Percentiles rank a stretch among this genome's conserved stretches.
phyloP scores from a whole-genome alignment of 2,113 vertebrate species.

The Fulmarus glacialis region DNA sequence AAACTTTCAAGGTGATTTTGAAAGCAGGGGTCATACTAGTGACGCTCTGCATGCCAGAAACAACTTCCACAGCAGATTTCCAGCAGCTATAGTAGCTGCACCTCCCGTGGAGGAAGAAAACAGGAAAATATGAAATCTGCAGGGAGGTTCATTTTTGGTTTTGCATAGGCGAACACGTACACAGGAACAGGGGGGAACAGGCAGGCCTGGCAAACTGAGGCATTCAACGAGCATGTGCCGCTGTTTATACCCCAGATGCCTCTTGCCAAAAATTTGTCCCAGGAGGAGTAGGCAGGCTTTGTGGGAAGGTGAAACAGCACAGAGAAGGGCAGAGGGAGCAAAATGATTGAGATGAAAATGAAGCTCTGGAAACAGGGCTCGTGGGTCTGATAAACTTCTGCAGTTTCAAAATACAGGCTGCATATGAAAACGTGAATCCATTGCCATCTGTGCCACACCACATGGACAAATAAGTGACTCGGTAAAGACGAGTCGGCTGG shows the following conservation, averaged over 20 bases:
- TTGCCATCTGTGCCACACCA: not conserved
- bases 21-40: not conserved
- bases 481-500: not conserved
- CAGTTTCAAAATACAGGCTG: not conserved
- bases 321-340: not conserved
- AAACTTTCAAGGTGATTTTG: not conserved
- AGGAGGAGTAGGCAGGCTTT: not conserved
- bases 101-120: not conserved
- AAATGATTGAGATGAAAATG: not conserved
- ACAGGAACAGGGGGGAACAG: not conserved
- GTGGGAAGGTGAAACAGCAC: not conserved
- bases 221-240: accelerated
- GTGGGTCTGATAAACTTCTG: not conserved
- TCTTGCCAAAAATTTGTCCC: not conserved
- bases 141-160: not conserved
- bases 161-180: accelerated
- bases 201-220: not conserved
- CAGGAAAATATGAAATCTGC: not conserved
- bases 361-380: not conserved
- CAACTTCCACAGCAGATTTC: not conserved
- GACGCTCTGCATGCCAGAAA: not conserved
- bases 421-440: not conserved
- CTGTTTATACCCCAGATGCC: not conserved
- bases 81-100: not conserved
- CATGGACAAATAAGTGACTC: not conserved